A percentile compares a stretch with the other conserved stretches of the same genome.
Evolutionary conservation across 1,140 invertebrate species (phyloP).

Genomic region (Ridgeia piscesae): DNA sequence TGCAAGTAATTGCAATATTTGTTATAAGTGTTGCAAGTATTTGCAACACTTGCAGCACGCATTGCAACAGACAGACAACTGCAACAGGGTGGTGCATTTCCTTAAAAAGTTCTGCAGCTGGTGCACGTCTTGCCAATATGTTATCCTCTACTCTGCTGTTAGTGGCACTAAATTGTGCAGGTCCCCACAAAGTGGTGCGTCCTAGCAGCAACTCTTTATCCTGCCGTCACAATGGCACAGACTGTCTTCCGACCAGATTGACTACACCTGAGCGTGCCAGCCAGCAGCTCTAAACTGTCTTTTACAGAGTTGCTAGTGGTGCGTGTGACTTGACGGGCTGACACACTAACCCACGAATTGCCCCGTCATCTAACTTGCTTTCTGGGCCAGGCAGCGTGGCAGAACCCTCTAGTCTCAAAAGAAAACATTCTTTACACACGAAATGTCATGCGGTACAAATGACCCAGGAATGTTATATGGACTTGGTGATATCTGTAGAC

Average conservation of each 20-base stretch:
- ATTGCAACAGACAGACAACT: not conserved
- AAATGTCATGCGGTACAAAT: not conserved
- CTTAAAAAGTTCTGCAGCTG: not conserved
- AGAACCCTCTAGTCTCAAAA: not conserved
- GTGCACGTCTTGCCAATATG: not conserved
- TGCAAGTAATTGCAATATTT: not conserved
- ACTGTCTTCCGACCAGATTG: not conserved
- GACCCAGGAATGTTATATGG: not conserved
- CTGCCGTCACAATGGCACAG: not conserved
- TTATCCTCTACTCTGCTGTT: not conserved
- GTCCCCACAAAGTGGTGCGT: not conserved
- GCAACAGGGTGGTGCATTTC: not conserved
- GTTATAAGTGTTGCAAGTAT: not conserved
- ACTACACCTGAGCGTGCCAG: not conserved
- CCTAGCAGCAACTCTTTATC: not conserved
- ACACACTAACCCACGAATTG: not conserved
- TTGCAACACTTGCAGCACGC: not conserved
- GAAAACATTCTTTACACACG: not conserved
- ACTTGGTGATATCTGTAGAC: not conserved
- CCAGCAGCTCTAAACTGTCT: not conserved
- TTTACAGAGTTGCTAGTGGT: not conserved
- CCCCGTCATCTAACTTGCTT: not conserved
- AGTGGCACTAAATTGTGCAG: not conserved
- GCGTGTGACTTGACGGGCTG: not conserved
- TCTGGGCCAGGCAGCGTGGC: not conserved